Conservation (phyloP, 2,113 vertebrate species). For the Lycocorax pyrrhopterus region DNA sequence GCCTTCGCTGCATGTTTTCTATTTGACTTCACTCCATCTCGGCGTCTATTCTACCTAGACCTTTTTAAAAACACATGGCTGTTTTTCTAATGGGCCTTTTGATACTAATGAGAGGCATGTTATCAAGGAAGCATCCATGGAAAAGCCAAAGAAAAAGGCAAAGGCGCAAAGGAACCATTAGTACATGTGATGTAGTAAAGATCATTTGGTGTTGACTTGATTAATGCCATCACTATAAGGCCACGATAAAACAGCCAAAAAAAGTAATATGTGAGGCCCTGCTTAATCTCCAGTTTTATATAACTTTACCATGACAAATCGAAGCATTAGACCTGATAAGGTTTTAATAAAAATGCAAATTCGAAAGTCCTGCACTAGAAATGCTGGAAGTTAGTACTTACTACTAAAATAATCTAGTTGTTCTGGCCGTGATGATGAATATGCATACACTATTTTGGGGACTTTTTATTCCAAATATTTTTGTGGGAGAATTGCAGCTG, state of each 20-base stretch:
- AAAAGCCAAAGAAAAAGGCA: neutral
- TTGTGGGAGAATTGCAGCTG: neutral
- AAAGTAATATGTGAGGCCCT: neutral
- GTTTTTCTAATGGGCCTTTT: neutral
- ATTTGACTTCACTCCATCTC: neutral
- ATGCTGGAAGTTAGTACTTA: neutral
- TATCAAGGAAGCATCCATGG: neutral
- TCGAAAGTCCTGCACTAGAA: neutral
- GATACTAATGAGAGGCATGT: neutral
- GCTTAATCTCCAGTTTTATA: constrained; percentile 15
- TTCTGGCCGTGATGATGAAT: neutral
- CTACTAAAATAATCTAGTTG: neutral
- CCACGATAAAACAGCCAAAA: neutral
- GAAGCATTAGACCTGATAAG: constrained; percentile 55
- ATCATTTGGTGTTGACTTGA: neutral
- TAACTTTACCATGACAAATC: constrained; percentile 57
- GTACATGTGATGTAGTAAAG: neutral
- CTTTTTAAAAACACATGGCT: neutral
- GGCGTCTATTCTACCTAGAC: neutral
- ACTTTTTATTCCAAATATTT: neutral
- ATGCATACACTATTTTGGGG: neutral
- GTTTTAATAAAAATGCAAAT: constrained; percentile 73
- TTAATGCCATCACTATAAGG: neutral
- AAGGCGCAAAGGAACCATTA: neutral
- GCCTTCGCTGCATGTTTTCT: neutral